phyloP scores from a whole-genome alignment of 2,888 invertebrate species.

The Drosophila lacicola region DNA sequence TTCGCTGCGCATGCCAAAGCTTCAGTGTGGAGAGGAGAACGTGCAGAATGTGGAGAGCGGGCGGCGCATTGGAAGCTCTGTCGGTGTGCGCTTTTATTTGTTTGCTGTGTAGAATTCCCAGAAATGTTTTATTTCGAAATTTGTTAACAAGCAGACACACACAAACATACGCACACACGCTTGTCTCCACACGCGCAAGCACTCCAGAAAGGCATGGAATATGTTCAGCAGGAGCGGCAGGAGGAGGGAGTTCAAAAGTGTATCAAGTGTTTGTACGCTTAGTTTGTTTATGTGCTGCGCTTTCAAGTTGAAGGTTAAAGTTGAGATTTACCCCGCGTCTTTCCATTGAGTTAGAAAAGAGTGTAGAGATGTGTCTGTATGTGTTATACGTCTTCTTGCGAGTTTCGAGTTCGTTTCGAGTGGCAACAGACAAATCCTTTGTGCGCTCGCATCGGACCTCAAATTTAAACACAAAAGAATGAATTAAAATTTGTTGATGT shows the following conservation, averaged over 20 bases:
- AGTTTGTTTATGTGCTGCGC: conserved; percentile 37
- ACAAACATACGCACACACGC: neutral
- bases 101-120: conserved; percentile 59
- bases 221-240: conserved; percentile 8
- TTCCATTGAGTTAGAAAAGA: conserved; percentile 45
- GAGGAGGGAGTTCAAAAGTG: conserved; percentile 53
- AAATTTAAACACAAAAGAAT: conserved; percentile 28
- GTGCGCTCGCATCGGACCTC: conserved; percentile 30
- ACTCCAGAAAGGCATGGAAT: conserved; percentile 6
- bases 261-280: conserved; percentile 71
- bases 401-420: conserved; percentile 30
- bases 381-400: conserved; percentile 1
- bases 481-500: conserved; percentile 25
- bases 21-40: conserved; percentile 21
- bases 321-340: conserved; percentile 46
- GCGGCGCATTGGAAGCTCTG: conserved; percentile 30
- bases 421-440: conserved; percentile 53
- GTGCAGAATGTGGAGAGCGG: conserved; percentile 25
- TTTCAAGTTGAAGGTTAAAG: conserved; percentile 77
- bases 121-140: conserved; percentile 76
- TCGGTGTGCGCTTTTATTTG: conserved; percentile 43
- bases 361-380: conserved; percentile 9
- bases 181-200: conserved; percentile 21
- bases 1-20: conserved; percentile 74
- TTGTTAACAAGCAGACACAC: conserved; percentile 71